These are phyloP conservation scores for Antechinus flavipes DNA, from an alignment of 2,113 vertebrate genomes.

Conservation along the genomic window DNA sequence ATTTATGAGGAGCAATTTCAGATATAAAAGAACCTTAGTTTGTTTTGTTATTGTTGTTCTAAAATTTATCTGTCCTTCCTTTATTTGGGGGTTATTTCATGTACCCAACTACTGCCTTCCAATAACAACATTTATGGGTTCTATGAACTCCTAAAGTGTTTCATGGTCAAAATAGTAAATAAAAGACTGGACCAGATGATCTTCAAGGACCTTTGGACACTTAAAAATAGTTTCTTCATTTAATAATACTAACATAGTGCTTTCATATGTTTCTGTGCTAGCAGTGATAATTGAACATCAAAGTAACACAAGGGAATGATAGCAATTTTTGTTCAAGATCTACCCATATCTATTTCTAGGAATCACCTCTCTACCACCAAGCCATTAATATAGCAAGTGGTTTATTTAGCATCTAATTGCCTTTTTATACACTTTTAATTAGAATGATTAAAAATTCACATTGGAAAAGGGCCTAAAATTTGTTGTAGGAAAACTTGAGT, in stretches of 20 bases:
- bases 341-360: neutral
- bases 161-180: neutral
- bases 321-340: slow-evolving; percentile 1
- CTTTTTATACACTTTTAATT: neutral
- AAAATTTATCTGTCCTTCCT: neutral
- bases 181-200: neutral
- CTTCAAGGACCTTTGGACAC: neutral
- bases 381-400: neutral
- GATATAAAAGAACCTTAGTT: neutral
- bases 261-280: neutral
- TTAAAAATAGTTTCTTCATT: neutral
- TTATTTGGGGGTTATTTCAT: neutral
- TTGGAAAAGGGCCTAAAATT: neutral
- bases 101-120: neutral
- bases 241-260: neutral
- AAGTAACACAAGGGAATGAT: neutral
- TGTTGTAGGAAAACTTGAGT: neutral
- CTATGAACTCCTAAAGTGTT: neutral
- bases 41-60: neutral
- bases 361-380: slow-evolving; percentile 25
- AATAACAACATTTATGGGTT: neutral
- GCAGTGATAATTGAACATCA: neutral
- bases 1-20: neutral
- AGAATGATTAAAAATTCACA: neutral
- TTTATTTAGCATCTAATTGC: slow-evolving; percentile 43